phyloP scores from a whole-genome alignment of 92 coral and sea anemone genomes.

The Pocillopora meandrina region DNA sequence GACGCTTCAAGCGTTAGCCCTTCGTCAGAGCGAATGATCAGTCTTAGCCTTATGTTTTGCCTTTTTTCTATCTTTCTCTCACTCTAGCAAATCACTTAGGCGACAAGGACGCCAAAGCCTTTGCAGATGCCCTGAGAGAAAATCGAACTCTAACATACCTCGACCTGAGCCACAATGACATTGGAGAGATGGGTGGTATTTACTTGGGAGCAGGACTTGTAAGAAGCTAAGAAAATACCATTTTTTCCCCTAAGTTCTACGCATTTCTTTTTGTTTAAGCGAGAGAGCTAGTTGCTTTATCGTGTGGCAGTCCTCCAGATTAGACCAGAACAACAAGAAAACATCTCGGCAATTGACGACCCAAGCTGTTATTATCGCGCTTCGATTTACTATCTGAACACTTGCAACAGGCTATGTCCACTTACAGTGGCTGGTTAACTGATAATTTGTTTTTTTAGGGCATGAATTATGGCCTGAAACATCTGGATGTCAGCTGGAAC shows the following conservation, averaged over 20 bases:
- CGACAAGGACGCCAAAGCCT: conserved; percentile 90
- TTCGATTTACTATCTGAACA: too few relatives aligned
- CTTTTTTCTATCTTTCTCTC: background rate
- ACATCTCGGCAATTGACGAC: too few relatives aligned
- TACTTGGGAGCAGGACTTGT: conserved; percentile 97
- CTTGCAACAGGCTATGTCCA: background rate
- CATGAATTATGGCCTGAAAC: conserved; percentile 89
- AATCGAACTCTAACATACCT: conserved; percentile 84
- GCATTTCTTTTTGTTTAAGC: too few relatives aligned
- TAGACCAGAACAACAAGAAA: too few relatives aligned
- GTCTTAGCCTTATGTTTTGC: background rate
- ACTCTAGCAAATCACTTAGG: conserved; percentile 85
- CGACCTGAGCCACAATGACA: conserved; percentile 91
- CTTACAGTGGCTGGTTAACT: background rate
- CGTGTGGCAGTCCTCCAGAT: too few relatives aligned
- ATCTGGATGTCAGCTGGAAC: conserved; percentile 95
- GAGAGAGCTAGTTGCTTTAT: too few relatives aligned
- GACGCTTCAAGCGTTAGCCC: too few relatives aligned
- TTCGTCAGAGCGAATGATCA: too few relatives aligned
- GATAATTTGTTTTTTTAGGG: conserved; percentile 50
- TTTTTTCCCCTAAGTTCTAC: background rate
- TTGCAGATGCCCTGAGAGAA: conserved; percentile 91
- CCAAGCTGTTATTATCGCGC: too few relatives aligned
- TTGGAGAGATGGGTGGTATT: conserved; percentile 93
- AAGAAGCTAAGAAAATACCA: background rate